phyloP scores from a whole-genome alignment of 2,888 invertebrate genomes.

The Ephialtes manifestator region DNA sequence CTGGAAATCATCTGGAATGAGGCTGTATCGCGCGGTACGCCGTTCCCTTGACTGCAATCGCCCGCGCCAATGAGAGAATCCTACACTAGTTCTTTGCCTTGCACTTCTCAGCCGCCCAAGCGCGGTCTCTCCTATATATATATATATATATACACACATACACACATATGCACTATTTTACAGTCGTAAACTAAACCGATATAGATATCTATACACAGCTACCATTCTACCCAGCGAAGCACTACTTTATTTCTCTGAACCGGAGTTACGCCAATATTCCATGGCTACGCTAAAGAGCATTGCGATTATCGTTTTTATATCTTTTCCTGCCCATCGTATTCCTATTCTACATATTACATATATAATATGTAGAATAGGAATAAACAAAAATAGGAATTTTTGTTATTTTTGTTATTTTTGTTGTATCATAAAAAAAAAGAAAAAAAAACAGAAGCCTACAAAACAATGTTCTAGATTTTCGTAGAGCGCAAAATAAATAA shows the following conservation, averaged over 20 bases:
- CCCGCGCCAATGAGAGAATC: constrained; percentile 53
- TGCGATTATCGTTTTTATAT: constrained; percentile 4
- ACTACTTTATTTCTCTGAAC: constrained; percentile 31
- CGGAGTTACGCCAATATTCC: background rate
- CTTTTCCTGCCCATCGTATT: background rate
- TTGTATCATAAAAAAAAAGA: no score
- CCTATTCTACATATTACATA: background rate
- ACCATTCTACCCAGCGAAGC: constrained; percentile 30
- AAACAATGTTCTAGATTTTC: no score
- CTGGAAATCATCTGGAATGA: constrained; percentile 79
- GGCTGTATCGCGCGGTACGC: constrained; percentile 53
- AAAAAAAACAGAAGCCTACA: no score
- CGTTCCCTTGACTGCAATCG: constrained; percentile 29
- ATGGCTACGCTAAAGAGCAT: constrained; percentile 24
- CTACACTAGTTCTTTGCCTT: constrained; percentile 12
- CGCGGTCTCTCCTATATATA: background rate
- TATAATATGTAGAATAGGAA: no score
- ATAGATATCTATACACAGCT: constrained; percentile 22
- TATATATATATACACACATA: no score
- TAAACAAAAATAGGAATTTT: no score
- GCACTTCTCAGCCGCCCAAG: constrained; percentile 20
- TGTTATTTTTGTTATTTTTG: no score
- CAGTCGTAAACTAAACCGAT: constrained; percentile 63
- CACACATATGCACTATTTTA: constrained; percentile 46
- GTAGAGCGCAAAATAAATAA: no score